These are phyloP conservation scores for Spialia ferax DNA, from an alignment of 2,888 invertebrate genomes.

Conservation along the genomic window DNA sequence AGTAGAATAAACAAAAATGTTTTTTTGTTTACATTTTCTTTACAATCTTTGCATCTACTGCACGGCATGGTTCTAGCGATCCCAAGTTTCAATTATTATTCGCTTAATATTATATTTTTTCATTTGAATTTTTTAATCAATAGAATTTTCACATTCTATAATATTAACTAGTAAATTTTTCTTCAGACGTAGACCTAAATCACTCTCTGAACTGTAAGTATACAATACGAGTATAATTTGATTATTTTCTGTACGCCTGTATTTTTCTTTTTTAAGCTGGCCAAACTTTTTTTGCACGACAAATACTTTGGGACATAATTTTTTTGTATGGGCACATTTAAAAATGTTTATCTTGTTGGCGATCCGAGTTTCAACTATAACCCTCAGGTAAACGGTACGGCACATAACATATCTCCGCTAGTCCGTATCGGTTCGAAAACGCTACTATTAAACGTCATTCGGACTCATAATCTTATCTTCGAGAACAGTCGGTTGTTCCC, in stretches of 20 bases:
- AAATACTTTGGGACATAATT: background rate
- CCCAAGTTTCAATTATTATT: too few relatives aligned
- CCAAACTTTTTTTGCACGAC: background rate
- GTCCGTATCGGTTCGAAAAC: constrained; percentile 41
- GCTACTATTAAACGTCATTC: constrained; percentile 72
- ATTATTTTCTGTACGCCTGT: background rate
- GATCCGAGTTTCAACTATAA: constrained; percentile 23
- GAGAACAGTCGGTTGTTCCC: constrained; percentile 73
- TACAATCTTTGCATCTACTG: too few relatives aligned
- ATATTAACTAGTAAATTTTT: too few relatives aligned
- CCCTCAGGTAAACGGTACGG: constrained; percentile 37
- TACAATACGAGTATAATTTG: too few relatives aligned
- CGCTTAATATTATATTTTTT: too few relatives aligned
- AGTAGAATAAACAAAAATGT: too few relatives aligned
- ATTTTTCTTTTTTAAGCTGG: background rate
- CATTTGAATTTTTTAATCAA: too few relatives aligned
- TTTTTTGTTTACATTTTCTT: too few relatives aligned
- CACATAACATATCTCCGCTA: constrained; percentile 48
- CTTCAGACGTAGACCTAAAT: too few relatives aligned
- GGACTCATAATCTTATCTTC: constrained; percentile 75
- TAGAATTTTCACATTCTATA: too few relatives aligned
- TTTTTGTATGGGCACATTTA: background rate
- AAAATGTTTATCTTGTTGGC: background rate
- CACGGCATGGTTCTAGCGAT: too few relatives aligned
- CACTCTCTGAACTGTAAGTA: too few relatives aligned